phyloP scores from a whole-genome alignment of 2,888 invertebrate species.

The Oxytorus armatus region DNA sequence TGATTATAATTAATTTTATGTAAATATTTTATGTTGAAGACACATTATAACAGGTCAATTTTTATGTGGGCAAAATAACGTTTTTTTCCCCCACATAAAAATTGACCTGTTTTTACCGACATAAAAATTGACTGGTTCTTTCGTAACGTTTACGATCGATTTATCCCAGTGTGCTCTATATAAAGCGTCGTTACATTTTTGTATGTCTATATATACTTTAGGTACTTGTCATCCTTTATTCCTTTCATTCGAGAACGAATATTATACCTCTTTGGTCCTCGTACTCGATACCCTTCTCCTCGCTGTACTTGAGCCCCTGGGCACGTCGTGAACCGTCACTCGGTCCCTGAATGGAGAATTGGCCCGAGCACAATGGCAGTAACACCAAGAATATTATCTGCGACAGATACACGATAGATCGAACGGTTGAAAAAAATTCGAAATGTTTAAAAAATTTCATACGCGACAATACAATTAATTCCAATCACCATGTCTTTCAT shows the following conservation, averaged over 20 bases:
- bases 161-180: not conserved
- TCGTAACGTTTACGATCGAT: constrained; percentile 3
- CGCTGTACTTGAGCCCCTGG: constrained; percentile 80
- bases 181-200: constrained; percentile 32
- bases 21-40: not conserved
- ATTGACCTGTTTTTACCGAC: no score
- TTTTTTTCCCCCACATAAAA: no score
- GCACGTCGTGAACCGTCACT: constrained; percentile 82
- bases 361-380: constrained; percentile 79
- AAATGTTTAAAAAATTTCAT: not conserved
- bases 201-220: constrained; percentile 5
- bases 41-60: not conserved
- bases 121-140: constrained; percentile 1
- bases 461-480: not conserved
- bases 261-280: constrained; percentile 79
- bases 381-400: constrained; percentile 77
- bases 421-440: not conserved
- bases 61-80: no score
- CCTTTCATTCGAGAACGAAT: constrained; percentile 23
- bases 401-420: constrained; percentile 30
- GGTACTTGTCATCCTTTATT: constrained; percentile 21
- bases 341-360: constrained; percentile 82
- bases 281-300: constrained; percentile 81
- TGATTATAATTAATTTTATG: not conserved
- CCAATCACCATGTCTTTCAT: not conserved